These are phyloP conservation scores for Macaca nemestrina DNA, from an alignment of 2,113 vertebrate genomes.

Conservation along the genomic window DNA sequence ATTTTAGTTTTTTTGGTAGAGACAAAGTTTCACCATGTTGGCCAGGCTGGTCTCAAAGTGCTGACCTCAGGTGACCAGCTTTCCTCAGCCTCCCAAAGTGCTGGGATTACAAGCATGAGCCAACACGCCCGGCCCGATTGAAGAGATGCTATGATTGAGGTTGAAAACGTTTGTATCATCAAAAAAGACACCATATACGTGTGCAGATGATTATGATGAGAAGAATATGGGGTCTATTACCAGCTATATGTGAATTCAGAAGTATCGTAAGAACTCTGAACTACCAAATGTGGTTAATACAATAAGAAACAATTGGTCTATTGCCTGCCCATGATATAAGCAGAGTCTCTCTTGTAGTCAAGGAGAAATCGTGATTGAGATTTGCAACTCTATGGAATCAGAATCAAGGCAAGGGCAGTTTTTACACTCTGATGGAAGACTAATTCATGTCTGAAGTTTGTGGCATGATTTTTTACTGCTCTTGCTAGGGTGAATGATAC, in stretches of 20 bases:
- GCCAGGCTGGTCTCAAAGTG: too few species aligned
- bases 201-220: background rate
- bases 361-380: background rate
- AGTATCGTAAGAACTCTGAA: background rate
- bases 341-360: background rate
- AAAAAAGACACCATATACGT: background rate
- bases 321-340: background rate
- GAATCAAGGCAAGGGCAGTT: background rate
- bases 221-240: background rate
- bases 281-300: background rate
- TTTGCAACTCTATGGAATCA: background rate
- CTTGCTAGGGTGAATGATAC: background rate
- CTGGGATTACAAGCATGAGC: too few species aligned
- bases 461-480: background rate
- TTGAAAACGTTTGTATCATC: background rate
- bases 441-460: background rate
- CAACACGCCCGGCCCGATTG: accelerated
- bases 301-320: background rate
- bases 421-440: background rate
- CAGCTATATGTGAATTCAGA: background rate
- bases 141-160: background rate
- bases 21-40: too few species aligned
- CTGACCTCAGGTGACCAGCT: too few species aligned
- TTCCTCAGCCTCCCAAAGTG: too few species aligned
- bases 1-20: too few species aligned